These are phyloP conservation scores for Bilobella aurantiaca DNA, from an alignment of 1,140 invertebrate genomes.

Conservation along the genomic window DNA sequence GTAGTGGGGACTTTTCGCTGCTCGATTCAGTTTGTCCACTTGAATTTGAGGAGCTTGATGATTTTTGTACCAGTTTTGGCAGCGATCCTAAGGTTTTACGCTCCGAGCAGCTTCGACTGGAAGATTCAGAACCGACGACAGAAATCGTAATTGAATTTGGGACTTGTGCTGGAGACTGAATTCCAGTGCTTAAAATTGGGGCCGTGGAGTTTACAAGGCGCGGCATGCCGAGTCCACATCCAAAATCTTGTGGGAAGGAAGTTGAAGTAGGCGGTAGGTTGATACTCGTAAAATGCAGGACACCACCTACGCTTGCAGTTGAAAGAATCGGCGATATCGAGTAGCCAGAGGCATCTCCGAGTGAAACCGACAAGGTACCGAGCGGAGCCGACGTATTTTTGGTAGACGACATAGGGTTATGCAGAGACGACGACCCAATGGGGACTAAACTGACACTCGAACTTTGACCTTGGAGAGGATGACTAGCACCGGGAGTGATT, in stretches of 20 bases:
- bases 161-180: slow-evolving; percentile 5
- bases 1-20: slow-evolving; percentile 30
- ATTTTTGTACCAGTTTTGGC: neutral
- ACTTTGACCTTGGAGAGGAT: slow-evolving; percentile 17
- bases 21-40: neutral
- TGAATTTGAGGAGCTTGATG: neutral
- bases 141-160: slow-evolving; percentile 30
- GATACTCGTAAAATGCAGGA: neutral
- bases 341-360: slow-evolving; percentile 28
- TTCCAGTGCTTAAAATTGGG: slow-evolving; percentile 9
- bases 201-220: neutral
- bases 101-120: no score
- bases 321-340: slow-evolving; percentile 27
- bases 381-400: no score
- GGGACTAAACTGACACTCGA: slow-evolving; percentile 24
- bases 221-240: neutral
- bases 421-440: neutral
- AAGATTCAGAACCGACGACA: no score
- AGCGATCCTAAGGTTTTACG: neutral
- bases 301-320: neutral
- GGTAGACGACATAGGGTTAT: neutral
- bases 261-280: no score
- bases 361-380: no score
- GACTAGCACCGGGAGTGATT: slow-evolving; percentile 19
- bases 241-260: neutral